Conservation (phyloP, 2,888 invertebrate species). For the Marronus borbonicus region DNA sequence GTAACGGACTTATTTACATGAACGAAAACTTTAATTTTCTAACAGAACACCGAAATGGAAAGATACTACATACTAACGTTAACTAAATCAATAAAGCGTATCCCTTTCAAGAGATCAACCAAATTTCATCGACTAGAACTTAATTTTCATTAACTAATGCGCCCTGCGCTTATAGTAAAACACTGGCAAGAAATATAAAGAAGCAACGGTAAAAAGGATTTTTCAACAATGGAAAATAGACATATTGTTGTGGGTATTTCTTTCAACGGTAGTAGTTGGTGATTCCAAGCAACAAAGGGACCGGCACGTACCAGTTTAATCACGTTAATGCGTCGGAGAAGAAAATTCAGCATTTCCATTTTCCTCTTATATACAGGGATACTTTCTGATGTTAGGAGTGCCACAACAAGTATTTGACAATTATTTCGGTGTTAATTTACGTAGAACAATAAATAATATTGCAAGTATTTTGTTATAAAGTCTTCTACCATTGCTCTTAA, state of each 20-base stretch:
- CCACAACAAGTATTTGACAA: too few relatives aligned
- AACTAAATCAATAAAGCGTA: background rate
- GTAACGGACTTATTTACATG: constrained; percentile 27
- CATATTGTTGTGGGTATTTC: constrained; percentile 37
- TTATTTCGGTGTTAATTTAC: too few relatives aligned
- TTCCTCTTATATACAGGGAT: background rate
- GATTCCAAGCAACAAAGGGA: constrained; percentile 23
- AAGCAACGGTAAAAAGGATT: constrained; percentile 7
- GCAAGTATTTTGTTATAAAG: too few relatives aligned
- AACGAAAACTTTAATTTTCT: too few relatives aligned
- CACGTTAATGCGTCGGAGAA: constrained; percentile 34
- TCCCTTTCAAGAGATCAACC: background rate
- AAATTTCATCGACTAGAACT: constrained; percentile 15
- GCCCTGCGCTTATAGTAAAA: background rate
- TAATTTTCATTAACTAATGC: constrained; percentile 43
- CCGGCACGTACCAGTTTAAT: constrained; percentile 38
- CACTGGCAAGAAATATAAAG: background rate
- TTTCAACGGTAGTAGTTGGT: constrained; percentile 8
- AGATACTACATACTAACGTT: too few relatives aligned
- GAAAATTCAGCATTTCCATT: background rate
- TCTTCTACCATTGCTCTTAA: too few relatives aligned
- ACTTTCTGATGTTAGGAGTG: background rate
- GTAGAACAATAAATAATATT: too few relatives aligned
- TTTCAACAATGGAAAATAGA: constrained; percentile 31
- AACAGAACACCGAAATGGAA: too few relatives aligned